Evolutionary conservation across 2,113 vertebrate genomes (phyloP), one percentile per base, ranked within the genome.

Genomic region (Microtus ochrogaster): DNA sequence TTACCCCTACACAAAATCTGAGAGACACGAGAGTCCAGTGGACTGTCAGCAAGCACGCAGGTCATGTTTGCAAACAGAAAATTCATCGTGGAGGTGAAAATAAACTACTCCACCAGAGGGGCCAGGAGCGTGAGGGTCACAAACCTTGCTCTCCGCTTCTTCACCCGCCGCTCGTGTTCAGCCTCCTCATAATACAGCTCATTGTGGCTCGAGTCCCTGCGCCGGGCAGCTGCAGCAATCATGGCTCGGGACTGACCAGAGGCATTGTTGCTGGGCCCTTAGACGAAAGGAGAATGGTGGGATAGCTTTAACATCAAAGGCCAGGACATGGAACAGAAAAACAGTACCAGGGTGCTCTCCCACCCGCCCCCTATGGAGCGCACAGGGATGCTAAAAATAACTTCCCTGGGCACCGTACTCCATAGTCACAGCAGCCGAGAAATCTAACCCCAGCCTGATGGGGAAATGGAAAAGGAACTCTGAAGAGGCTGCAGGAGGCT

Each of bases 131-230:
- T 1, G 10, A 26, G 61, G 10, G 0, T 0, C 1, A 4, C 0
- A 61, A 87, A 99, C 99, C 99, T 98, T 0, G 99, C 98, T 6
- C 98, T 98, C 47, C 99, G 98, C 83, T 99, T 99, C 58, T 91
- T 98, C 1, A 99, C 98, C 14, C 98, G 96, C 63, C 98, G 98
- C 21, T 98, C 99, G 0, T 98, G 98, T 30, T 99, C 98, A 0
- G 98, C 98, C 93, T 99, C 98, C 89, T 98, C 99, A 0, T 99
- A 99, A 98, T 99, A 99, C 84, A 99, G 96, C 97, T 99, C 99
- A 0, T 99, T 99, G 98, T 99, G 99, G 39, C 99, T 99, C 16
- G 98, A 99, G 98, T 99, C 99, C 96, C 99, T 98, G 95, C 99
- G 98, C 30, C 99, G 99, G 10, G 99, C 98, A 0, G 99, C 99